phyloP scores from a whole-genome alignment of 2,888 invertebrate genomes.

The Meganola albula region DNA sequence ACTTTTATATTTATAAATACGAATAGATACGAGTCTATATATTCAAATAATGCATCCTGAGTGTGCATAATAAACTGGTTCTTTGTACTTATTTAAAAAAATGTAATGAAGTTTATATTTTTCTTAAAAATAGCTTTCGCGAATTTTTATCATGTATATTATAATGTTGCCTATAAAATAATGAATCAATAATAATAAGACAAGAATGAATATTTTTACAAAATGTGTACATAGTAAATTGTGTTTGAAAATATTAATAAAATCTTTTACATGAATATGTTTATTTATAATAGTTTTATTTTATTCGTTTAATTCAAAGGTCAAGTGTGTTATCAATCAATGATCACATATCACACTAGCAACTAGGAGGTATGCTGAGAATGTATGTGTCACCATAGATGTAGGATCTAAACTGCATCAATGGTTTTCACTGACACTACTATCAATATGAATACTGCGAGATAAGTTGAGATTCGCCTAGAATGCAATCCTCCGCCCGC shows the following conservation, averaged over 20 bases:
- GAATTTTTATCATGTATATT: conserved; percentile 64
- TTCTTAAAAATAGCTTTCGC: conserved; percentile 64
- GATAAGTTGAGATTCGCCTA: no score
- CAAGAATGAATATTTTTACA: conserved; percentile 77
- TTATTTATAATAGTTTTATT: no score
- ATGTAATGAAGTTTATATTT: conserved; percentile 62
- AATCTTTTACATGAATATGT: conserved; percentile 68
- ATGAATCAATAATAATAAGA: conserved; percentile 73
- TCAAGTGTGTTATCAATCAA: no score
- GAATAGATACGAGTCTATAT: conserved; percentile 39
- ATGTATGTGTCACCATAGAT: no score
- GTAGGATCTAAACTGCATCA: no score
- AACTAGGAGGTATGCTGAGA: no score
- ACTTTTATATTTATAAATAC: conserved; percentile 42
- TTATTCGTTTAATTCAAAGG: no score
- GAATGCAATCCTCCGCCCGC: no score
- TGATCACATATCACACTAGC: no score
- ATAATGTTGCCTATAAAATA: conserved; percentile 69
- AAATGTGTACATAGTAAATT: conserved; percentile 76
- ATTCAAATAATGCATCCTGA: conserved; percentile 46
- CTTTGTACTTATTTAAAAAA: conserved; percentile 70
- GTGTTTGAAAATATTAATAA: conserved; percentile 75
- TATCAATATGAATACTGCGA: no score
- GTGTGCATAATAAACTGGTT: conserved; percentile 52
- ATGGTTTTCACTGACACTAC: no score